Evolutionary conservation across 2,888 invertebrate genomes (phyloP), one percentile per base, ranked within the genome.

Genomic region (Mythimna vitellina): DNA sequence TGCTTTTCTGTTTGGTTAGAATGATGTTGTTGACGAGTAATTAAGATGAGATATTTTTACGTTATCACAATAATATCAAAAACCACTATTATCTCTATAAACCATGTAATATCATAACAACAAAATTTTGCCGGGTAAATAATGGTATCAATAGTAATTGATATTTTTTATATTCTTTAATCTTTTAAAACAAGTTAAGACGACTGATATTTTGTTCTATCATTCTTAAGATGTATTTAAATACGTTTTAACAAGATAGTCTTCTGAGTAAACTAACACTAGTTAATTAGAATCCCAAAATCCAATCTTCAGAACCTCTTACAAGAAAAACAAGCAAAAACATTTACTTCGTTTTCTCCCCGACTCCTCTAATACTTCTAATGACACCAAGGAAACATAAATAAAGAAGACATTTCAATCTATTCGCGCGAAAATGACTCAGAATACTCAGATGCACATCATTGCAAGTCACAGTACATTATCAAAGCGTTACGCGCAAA

Each of bases 381-480:
- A 65, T 38, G 56, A 70, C 68, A 74, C 69, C 60, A 78, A n/a
- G 65, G 42, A 25, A 61, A 35, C 64, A 78, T 76, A 83, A 78
- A 78, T 76, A 76, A 70, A 67, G 64, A 61, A 64, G 65, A 78
- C 57, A 72, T 74, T 84, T 76, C 42, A 75, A 73, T 74, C 76
- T 84, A 78, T 78, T 78, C 35, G 64, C 76, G 70, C 56, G 64
- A 73, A 73, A 79, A 82, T 80, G 84, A 86, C 68, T 86, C 86
- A 54, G 53, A 42, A 69, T 69, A 69, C 69, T 42, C 69, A 80
- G 78, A 67, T 63, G 69, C 80, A 81, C 84, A 71, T 78, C 81
- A 85, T 75, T 73, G 74, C 69, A 78, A 71, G 87, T 89, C 87
- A 89, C 89, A 87, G 86, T 80, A 80, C 88, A 89, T 90, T 86